These are phyloP conservation scores for Catonia carolina DNA, from an alignment of 2,888 invertebrate species.

Conservation along the genomic window DNA sequence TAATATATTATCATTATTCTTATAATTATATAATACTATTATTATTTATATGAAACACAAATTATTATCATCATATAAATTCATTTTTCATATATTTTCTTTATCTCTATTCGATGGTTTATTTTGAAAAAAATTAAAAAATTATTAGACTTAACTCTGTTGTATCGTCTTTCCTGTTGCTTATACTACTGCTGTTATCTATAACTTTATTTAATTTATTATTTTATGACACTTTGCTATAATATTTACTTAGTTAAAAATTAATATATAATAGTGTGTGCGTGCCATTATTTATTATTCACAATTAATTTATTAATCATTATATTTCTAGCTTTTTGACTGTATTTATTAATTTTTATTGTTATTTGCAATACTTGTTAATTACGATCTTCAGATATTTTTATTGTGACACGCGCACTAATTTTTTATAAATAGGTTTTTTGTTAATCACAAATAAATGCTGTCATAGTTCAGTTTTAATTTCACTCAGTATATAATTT, in stretches of 20 bases:
- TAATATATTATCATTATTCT: constrained; percentile 40
- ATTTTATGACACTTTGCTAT: not conserved
- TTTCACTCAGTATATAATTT: constrained; percentile 4
- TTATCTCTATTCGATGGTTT: constrained; percentile 4
- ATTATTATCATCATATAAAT: constrained; percentile 6
- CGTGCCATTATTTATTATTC: constrained; percentile 34
- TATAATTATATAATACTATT: too few species aligned
- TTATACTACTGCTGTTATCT: not conserved
- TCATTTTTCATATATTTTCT: constrained; percentile 14
- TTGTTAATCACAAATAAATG: not conserved
- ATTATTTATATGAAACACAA: constrained; percentile 13
- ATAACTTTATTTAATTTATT: not conserved
- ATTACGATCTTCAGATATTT: not conserved
- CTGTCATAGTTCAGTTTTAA: constrained; percentile 1
- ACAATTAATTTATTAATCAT: constrained; percentile 17
- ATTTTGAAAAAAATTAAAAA: constrained; percentile 1
- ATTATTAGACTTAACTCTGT: not conserved
- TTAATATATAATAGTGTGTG: constrained; percentile 18
- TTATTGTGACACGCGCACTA: not conserved
- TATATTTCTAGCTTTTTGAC: constrained; percentile 17
- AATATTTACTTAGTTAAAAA: constrained; percentile 9
- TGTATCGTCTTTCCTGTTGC: not conserved
- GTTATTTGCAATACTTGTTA: not conserved
- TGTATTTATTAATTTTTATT: constrained; percentile 2
- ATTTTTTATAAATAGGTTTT: not conserved